phyloP scores from a whole-genome alignment of 2,797 vertebrate species.

The Enteromius treurensis region DNA sequence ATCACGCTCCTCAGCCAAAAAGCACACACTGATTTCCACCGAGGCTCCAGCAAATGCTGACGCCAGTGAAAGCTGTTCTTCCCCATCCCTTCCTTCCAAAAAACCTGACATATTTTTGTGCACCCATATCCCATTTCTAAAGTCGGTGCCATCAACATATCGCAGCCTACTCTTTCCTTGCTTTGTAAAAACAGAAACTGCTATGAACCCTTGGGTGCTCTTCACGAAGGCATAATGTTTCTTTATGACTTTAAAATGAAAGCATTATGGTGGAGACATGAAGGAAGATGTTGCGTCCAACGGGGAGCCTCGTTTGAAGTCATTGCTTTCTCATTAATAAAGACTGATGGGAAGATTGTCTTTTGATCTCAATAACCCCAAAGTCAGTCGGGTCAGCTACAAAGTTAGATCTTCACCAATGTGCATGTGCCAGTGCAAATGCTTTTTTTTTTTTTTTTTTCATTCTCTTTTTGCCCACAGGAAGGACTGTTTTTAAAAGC shows the following conservation, averaged over 20 bases:
- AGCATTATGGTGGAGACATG: constrained; percentile 32
- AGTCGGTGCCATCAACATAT: not conserved
- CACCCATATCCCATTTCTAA: not conserved
- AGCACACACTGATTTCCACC: constrained; percentile 40
- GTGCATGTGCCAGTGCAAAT: not conserved
- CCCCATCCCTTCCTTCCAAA: not conserved
- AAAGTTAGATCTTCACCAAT: constrained; percentile 5
- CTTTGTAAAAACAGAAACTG: constrained; percentile 10
- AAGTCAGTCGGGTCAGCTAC: not conserved
- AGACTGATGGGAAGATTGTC: not conserved
- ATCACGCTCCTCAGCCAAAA: constrained; percentile 5
- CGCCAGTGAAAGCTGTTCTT: constrained; percentile 9
- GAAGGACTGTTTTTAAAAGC: not conserved
- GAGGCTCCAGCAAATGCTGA: constrained; percentile 9
- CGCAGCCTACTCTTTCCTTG: not conserved
- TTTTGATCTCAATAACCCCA: constrained; percentile 24
- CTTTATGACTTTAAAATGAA: constrained; percentile 46
- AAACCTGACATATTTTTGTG: not conserved
- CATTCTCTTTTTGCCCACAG: not conserved
- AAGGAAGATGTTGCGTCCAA: constrained; percentile 3
- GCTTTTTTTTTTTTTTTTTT: not conserved
- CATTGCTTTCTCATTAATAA: constrained; percentile 34
- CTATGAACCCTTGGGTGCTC: not conserved
- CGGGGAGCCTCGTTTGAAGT: constrained; percentile 4
- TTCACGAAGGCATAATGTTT: constrained; percentile 23